Conservation (phyloP, 2,888 invertebrate species). For the Temnothorax unifasciatus region DNA sequence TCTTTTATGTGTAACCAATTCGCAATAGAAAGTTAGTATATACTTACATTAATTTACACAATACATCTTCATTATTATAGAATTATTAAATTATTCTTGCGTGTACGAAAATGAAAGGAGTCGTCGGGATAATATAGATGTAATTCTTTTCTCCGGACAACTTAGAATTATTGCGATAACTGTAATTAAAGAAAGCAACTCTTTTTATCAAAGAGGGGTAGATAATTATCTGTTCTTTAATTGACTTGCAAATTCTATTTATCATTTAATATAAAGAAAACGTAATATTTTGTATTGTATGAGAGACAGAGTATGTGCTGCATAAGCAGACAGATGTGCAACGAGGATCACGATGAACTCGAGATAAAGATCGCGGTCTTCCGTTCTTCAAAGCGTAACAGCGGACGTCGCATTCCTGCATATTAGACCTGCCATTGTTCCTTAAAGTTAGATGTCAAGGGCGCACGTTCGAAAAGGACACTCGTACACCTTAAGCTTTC, state of each 20-base stretch:
- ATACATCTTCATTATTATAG: neutral
- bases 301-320: neutral
- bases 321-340: conserved; percentile 29
- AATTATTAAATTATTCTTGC: neutral
- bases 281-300: neutral
- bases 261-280: conserved; percentile 4
- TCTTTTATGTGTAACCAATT: neutral
- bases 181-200: conserved; percentile 17
- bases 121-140: neutral
- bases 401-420: conserved; percentile 43
- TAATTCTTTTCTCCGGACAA: conserved; percentile 1
- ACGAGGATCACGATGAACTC: conserved; percentile 22
- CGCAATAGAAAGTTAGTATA: neutral
- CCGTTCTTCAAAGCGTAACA: conserved; percentile 36
- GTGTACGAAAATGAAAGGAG: neutral
- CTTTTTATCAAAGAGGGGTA: neutral
- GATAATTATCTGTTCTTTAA: conserved; percentile 19
- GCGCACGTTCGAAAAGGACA: neutral
- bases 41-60: neutral
- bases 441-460: conserved; percentile 35
- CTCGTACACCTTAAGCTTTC: neutral
- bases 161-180: neutral
- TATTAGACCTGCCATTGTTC: conserved; percentile 29
- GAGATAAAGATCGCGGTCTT: conserved; percentile 38
- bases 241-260: conserved; percentile 15